These are phyloP conservation scores for Sardinella longiceps DNA, from an alignment of 2,797 vertebrate genomes.

Conservation along the genomic window DNA sequence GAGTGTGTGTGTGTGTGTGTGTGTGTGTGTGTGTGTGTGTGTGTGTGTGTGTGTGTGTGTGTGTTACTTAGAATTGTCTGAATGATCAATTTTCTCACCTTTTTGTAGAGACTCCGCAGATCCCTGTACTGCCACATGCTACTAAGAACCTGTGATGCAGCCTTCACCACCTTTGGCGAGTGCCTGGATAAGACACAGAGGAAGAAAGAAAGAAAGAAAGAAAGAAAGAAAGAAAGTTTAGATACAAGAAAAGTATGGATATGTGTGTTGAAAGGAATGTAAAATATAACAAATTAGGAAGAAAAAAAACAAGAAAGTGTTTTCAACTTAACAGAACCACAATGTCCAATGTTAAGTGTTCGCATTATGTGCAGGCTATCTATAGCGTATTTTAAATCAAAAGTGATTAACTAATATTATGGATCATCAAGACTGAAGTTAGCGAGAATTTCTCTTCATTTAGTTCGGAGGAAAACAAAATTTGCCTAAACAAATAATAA, in stretches of 20 bases:
- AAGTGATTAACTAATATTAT: not conserved
- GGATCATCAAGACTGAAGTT: not conserved
- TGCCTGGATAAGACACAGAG: constrained; percentile 77
- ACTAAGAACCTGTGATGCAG: constrained; percentile 91
- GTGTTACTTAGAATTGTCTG: not conserved
- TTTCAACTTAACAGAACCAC: not conserved
- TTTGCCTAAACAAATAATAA: not conserved
- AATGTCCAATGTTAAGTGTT: not conserved
- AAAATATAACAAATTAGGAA: no score
- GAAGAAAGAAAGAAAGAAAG: constrained; percentile 3
- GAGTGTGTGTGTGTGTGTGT: not conserved
- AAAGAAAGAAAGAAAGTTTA: constrained; percentile 35
- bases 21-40: not conserved
- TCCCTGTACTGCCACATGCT: constrained; percentile 95
- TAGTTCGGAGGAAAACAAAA: not conserved
- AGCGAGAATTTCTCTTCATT: not conserved
- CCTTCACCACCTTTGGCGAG: constrained; percentile 93
- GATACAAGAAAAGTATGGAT: constrained; percentile 47
- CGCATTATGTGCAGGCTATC: not conserved
- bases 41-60: not conserved
- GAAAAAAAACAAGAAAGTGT: no score
- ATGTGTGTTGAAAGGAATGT: not conserved
- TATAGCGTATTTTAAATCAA: not conserved
- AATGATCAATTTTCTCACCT: constrained; percentile 79
- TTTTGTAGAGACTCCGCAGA: constrained; percentile 98